Evolutionary conservation across 2,113 vertebrate genomes (phyloP).

Genomic region (Psittacus erithacus): DNA sequence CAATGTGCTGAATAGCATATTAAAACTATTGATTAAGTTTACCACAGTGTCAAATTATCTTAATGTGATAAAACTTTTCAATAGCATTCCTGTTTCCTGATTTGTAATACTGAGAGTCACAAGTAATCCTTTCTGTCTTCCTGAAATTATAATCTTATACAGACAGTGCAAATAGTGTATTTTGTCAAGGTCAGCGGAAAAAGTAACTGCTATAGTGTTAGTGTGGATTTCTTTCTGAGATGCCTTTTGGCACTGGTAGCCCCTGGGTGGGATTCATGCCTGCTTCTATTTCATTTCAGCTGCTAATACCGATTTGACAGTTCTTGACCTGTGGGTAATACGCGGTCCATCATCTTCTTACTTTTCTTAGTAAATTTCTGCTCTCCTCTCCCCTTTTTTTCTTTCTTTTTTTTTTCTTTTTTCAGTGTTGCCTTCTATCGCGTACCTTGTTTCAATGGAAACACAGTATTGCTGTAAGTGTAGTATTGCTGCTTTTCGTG

Average conservation of each 20-base stretch:
- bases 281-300: constrained; percentile 22
- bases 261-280: constrained; percentile 18
- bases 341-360: not conserved
- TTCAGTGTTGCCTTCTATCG: not conserved
- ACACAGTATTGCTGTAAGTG: not conserved
- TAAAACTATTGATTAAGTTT: not conserved
- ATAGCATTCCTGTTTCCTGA: not conserved
- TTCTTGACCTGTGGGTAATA: constrained; percentile 37
- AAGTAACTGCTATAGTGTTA: constrained; percentile 36
- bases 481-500: not conserved
- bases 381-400: not conserved
- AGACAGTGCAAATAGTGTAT: not conserved
- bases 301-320: constrained; percentile 49
- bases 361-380: constrained; percentile 8
- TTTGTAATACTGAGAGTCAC: not conserved
- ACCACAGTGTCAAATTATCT: not conserved
- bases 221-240: constrained; percentile 38
- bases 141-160: not conserved
- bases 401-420: not conserved
- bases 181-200: constrained; percentile 54
- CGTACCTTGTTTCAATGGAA: not conserved
- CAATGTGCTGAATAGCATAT: not conserved
- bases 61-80: not conserved
- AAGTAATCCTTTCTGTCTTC: not conserved
- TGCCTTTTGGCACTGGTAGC: constrained; percentile 41